A percentile compares a stretch with the other conserved stretches of the same genome.
phyloP scores from a whole-genome alignment of 2,888 invertebrate genomes.

The Crioceris asparagi region DNA sequence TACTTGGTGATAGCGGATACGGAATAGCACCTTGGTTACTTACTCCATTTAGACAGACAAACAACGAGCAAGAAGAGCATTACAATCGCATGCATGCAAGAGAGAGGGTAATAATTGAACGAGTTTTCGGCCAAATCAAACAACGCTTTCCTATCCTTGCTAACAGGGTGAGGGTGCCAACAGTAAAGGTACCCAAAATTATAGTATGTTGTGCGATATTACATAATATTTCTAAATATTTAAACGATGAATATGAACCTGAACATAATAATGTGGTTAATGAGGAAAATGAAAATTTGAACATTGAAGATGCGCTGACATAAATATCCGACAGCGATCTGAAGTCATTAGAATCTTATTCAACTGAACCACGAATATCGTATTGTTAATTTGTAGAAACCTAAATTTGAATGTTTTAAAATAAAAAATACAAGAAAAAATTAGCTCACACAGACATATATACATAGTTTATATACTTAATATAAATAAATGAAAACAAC shows the following conservation, averaged over 20 bases:
- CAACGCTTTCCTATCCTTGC: neutral
- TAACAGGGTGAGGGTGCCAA: constrained; percentile 5
- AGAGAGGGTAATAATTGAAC: constrained; percentile 1
- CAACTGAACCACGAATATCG: too few relatives aligned
- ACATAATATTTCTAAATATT: constrained; percentile 2
- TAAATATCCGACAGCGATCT: too few relatives aligned
- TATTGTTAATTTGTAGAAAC: too few relatives aligned
- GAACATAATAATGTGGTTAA: too few relatives aligned
- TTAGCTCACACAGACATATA: too few relatives aligned
- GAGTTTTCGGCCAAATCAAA: neutral
- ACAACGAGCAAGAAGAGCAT: neutral
- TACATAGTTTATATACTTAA: too few relatives aligned
- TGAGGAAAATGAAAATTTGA: too few relatives aligned
- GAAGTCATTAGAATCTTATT: too few relatives aligned
- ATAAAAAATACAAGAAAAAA: too few relatives aligned
- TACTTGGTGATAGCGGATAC: constrained; percentile 1
- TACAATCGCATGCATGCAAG: neutral
- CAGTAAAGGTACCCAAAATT: constrained; percentile 4
- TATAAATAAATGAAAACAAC: too few relatives aligned
- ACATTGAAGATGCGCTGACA: too few relatives aligned
- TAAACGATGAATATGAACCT: neutral
- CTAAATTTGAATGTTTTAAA: too few relatives aligned
- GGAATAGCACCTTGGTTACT: constrained; percentile 1
- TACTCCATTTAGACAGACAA: constrained; percentile 1
- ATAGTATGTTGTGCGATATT: constrained; percentile 5